phyloP scores from a whole-genome alignment of 1,140 invertebrate genomes.

The Pantala flavescens region DNA sequence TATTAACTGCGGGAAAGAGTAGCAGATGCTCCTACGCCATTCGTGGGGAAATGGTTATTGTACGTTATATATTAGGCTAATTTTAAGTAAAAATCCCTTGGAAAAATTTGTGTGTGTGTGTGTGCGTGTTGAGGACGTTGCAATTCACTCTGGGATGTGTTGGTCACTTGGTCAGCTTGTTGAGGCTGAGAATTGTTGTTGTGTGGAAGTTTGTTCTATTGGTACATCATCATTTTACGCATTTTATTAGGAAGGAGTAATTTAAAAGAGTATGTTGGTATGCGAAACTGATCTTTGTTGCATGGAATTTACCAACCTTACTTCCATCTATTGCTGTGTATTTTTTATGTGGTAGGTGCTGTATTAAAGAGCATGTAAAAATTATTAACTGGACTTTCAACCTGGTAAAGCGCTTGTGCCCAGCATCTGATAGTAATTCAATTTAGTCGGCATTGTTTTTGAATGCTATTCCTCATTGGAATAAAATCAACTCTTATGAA shows the following conservation, averaged over 20 bases:
- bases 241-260: slow-evolving; percentile 7
- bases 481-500: slow-evolving; percentile 1
- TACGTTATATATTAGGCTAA: slow-evolving; percentile 15
- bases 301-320: slow-evolving; percentile 12
- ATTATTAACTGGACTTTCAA: slow-evolving; percentile 12
- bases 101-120: slow-evolving; percentile 11
- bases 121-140: slow-evolving; percentile 11
- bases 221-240: slow-evolving; percentile 5
- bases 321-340: slow-evolving; percentile 10
- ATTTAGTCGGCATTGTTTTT: slow-evolving; percentile 11
- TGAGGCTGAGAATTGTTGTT: not conserved
- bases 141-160: slow-evolving; percentile 12
- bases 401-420: slow-evolving; percentile 13
- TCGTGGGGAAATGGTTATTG: slow-evolving; percentile 15
- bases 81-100: not conserved
- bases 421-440: slow-evolving; percentile 12
- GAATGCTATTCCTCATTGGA: slow-evolving; percentile 10
- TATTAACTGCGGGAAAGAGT: slow-evolving; percentile 13
- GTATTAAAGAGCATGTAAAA: slow-evolving; percentile 8
- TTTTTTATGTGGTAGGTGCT: slow-evolving; percentile 16
- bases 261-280: slow-evolving; percentile 1
- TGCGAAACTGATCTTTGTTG: slow-evolving; percentile 9
- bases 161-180: not conserved
- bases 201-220: slow-evolving; percentile 3
- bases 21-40: slow-evolving; percentile 11